A percentile compares a stretch with the other conserved stretches of the same genome.
Evolutionary conservation across 1,140 invertebrate genomes (phyloP).

Genomic region (Drosophila lini): DNA sequence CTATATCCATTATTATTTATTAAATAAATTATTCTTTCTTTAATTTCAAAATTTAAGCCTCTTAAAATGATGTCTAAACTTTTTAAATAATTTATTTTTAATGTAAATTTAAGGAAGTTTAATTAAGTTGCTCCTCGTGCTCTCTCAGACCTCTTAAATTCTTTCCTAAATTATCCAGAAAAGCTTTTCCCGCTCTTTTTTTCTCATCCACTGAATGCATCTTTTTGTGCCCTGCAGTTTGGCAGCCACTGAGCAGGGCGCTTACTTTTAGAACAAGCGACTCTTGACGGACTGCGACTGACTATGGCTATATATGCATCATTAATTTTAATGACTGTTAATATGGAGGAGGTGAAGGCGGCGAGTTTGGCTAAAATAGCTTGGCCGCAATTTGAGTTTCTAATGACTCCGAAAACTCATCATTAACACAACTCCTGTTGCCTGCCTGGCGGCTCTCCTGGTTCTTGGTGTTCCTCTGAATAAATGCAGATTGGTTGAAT

Average conservation of each 20-base stretch:
- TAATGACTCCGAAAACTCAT: constrained; percentile 48
- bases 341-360: constrained; percentile 14
- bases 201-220: not conserved
- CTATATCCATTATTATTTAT: too few species aligned
- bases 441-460: not conserved
- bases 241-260: constrained; percentile 8
- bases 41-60: not conserved
- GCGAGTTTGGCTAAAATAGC: constrained; percentile 33
- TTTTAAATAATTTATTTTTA: not conserved
- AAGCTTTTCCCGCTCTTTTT: not conserved
- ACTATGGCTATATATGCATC: constrained; percentile 43
- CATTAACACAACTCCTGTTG: constrained; percentile 22
- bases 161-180: not conserved
- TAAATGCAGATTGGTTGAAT: constrained; percentile 20
- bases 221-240: constrained; percentile 11
- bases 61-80: not conserved
- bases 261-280: constrained; percentile 9
- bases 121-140: not conserved
- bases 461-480: not conserved
- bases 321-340: constrained; percentile 81
- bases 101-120: not conserved
- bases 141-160: not conserved
- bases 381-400: constrained; percentile 50
- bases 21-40: too few species aligned
- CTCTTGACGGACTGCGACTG: not conserved